Evolutionary conservation across 2,888 invertebrate genomes (phyloP), one percentile per base, ranked within the genome.

Genomic region (Gari tellinella): DNA sequence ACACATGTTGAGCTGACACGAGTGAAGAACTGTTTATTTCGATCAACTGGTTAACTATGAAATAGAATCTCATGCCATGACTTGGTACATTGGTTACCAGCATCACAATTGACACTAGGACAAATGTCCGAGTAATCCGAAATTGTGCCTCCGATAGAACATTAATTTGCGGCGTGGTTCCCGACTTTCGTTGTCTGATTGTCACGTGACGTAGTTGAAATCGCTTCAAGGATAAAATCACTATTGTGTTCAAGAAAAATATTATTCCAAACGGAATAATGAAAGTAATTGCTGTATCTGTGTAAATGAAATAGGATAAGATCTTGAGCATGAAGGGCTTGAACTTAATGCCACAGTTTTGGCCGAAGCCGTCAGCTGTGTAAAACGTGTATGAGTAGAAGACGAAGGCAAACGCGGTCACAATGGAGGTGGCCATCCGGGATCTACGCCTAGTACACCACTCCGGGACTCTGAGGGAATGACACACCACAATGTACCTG

Each of bases 401-500:
- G 0, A 87, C 25, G 10, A 81, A 40, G 3, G 85, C 78, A 21
- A 84, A 60, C 14, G 57, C 21, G 0, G 82, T 72, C 10, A 85
- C 49, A 0, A 61, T 40, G 7, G 58, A 56, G 1, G 86, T 79
- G 3, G 84, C 81, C 1, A 77, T 53, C 5, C 81, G 68, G 1
- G 87, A 80, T 49, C 82, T 76, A 21, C 61, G 66, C 49, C 72
- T 82, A 19, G 85, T 86, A 61, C 87, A 84, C 56, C 85, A 75
- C 2, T 76, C 57, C 0, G 84, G 75, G 0, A 85, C 82, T 26
- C 93, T 94, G 57, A 96, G 90, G 0, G 96, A 96, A 90, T 96
- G 95, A 78, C 95, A 93, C 0, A 97, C 96, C 0, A 96, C 97
- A 3, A 97, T 94, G 89, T 95, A 96, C 14, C 97, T 93, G 89